phyloP scores from a whole-genome alignment of 1,140 invertebrate genomes.

The Anoplophora glabripennis region DNA sequence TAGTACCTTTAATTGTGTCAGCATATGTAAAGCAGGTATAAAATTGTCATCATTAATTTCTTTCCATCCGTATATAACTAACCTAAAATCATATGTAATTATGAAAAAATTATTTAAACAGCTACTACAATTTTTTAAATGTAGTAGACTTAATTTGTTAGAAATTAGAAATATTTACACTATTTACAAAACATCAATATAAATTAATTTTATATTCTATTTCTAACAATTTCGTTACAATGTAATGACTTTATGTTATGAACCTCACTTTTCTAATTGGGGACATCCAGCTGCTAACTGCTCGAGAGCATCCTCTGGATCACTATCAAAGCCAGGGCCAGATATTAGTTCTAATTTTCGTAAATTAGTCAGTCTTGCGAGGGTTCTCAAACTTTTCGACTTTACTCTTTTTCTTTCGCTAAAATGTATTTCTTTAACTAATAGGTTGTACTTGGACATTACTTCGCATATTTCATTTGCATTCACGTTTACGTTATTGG shows the following conservation, averaged over 20 bases:
- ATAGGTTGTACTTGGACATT: slow-evolving; percentile 25
- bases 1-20: slow-evolving; percentile 28
- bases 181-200: no score
- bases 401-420: slow-evolving; percentile 29
- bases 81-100: slow-evolving; percentile 10
- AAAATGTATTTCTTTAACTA: slow-evolving; percentile 28
- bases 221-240: no score
- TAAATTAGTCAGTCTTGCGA: slow-evolving; percentile 30
- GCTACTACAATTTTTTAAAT: no score
- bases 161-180: no score
- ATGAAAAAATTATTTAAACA: no score
- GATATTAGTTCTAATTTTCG: slow-evolving; percentile 26
- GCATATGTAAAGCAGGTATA: slow-evolving; percentile 31
- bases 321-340: slow-evolving; percentile 28
- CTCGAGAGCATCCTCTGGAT: slow-evolving; percentile 35
- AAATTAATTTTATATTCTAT: no score
- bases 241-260: no score
- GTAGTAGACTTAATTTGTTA: no score
- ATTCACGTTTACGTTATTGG: slow-evolving; percentile 31
- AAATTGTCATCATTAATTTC: slow-evolving; percentile 35
- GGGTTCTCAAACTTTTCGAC: slow-evolving; percentile 30
- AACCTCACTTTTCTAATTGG: slow-evolving; percentile 29
- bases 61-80: slow-evolving; percentile 34
- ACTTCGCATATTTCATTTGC: slow-evolving; percentile 32
- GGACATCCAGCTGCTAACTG: slow-evolving; percentile 35